Percentiles rank a stretch among this genome's conserved stretches.
phyloP scores from a whole-genome alignment of 2,113 vertebrate species.

The Oncorhynchus mykiss region DNA sequence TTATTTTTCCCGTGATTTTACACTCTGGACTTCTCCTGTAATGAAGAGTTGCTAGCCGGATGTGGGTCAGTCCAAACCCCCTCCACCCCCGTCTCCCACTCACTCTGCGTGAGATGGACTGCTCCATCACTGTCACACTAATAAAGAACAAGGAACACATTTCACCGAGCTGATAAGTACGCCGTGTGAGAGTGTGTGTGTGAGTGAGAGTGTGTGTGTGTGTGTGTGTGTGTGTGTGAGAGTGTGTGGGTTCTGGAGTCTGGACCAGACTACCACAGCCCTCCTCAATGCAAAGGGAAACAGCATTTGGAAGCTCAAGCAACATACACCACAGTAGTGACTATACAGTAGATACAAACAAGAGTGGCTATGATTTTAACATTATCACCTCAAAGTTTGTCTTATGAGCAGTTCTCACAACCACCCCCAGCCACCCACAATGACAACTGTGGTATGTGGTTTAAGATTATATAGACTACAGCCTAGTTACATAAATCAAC shows the following conservation, averaged over 20 bases:
- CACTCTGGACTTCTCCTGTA: conserved; percentile 34
- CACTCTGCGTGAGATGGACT: conserved; percentile 47
- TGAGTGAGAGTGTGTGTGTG: background rate
- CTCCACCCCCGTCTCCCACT: background rate
- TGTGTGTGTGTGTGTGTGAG: background rate
- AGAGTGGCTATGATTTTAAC: no score
- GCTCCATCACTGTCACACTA: conserved; percentile 69
- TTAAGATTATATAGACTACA: no score
- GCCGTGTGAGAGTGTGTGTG: conserved; percentile 9
- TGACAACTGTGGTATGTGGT: no score
- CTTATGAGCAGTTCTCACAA: no score
- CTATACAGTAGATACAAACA: no score
- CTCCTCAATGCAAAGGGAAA: no score
- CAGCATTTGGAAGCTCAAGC: no score
- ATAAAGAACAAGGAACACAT: conserved; percentile 62
- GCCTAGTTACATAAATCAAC: no score
- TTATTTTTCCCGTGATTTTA: background rate
- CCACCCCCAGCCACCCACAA: no score
- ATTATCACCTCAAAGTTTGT: background rate
- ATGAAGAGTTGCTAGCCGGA: conserved; percentile 49
- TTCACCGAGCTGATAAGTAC: conserved; percentile 42
- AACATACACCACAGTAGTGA: no score
- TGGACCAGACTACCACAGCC: background rate
- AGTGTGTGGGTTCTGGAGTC: background rate
- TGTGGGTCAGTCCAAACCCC: conserved; percentile 47